These are phyloP conservation scores for Cetoscarus ocellatus DNA, from an alignment of 2,797 vertebrate species.

Conservation along the genomic window DNA sequence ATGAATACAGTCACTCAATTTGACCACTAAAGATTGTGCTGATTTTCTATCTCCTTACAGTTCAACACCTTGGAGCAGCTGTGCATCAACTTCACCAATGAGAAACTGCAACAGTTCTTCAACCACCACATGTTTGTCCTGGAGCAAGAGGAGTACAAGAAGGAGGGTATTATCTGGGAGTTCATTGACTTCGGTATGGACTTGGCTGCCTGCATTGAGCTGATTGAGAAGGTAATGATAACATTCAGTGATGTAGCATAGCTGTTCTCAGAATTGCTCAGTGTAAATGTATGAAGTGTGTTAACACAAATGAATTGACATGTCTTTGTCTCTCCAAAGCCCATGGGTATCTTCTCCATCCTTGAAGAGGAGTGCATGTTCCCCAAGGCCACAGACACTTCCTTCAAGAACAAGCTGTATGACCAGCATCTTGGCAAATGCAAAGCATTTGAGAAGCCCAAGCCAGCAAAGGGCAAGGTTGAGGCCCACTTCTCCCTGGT, in stretches of 20 bases:
- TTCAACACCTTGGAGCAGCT: conserved; percentile 81
- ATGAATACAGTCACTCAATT: not conserved
- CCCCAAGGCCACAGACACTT: conserved; percentile 87
- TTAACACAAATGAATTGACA: not conserved
- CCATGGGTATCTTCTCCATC: conserved; percentile 81
- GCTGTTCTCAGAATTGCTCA: not conserved
- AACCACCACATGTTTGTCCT: conserved; percentile 86
- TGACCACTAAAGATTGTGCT: not conserved
- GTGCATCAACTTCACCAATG: conserved; percentile 87
- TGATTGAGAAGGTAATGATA: conserved; percentile 81
- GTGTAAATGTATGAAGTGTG: too few relatives aligned
- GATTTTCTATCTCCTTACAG: conserved; percentile 26
- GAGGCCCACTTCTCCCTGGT: conserved; percentile 91
- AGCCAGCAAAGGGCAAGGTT: conserved; percentile 86
- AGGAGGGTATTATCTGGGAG: conserved; percentile 85
- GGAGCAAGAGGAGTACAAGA: conserved; percentile 86
- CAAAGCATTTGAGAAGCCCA: conserved; percentile 91
- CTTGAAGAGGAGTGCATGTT: conserved; percentile 95
- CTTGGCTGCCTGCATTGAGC: conserved; percentile 89
- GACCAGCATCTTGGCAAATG: conserved; percentile 92
- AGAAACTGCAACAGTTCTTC: conserved; percentile 86
- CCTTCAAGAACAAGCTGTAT: conserved; percentile 92
- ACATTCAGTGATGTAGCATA: not conserved
- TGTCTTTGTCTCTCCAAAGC: conserved; percentile 43
- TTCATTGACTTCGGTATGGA: conserved; percentile 90